Evolutionary conservation across 1,140 invertebrate species (phyloP), one percentile per base, ranked within the genome.

Genomic region (Triops cancriformis): DNA sequence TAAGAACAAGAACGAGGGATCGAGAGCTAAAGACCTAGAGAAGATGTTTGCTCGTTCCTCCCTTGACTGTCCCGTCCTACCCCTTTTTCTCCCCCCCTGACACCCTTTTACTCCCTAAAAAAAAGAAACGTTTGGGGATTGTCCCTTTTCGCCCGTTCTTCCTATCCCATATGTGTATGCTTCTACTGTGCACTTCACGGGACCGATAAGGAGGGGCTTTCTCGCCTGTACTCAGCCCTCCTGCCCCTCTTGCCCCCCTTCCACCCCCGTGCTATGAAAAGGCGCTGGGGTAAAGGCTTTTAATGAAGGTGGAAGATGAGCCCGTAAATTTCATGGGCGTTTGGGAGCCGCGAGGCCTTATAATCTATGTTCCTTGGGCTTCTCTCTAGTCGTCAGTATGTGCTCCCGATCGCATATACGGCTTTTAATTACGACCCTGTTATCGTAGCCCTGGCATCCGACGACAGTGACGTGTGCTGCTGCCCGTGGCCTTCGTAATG

Each of bases 301-400:
- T 64, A 64, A 64, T 64, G 51, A 64, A 64, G 51, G 51, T 64
- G 51, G 51, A 64, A 64, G 51, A 64, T 64, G 51, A 64, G 51
- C 51, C 51, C 51, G 51, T 64, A 64, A 64, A 64, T 64, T 64
- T 64, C 51, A 64, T 23, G 51, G 31, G 51, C 51, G 51, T 64
- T 23, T 23, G 23, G 51, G 51, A 64, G 51, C 51, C 51, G 31
- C 31, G 51, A 64, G 51, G 51, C 51, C 51, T 64, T 64, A 64
- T 64, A 64, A 64, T 64, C 14, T 23, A 64, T 64, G 51, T 23
- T 64, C n/a, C 45, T 64, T 64, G 45, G 45, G 45, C 45, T 64
- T 9, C n/a, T 64, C 51, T 64, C 7, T 3, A 64, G 51, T 64
- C 51, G 51, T 64, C 51, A 6, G 51, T 64, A 23, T 1, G 51